Conservation (phyloP, 2,113 vertebrate genomes). For the Platichthys flesus region DNA sequence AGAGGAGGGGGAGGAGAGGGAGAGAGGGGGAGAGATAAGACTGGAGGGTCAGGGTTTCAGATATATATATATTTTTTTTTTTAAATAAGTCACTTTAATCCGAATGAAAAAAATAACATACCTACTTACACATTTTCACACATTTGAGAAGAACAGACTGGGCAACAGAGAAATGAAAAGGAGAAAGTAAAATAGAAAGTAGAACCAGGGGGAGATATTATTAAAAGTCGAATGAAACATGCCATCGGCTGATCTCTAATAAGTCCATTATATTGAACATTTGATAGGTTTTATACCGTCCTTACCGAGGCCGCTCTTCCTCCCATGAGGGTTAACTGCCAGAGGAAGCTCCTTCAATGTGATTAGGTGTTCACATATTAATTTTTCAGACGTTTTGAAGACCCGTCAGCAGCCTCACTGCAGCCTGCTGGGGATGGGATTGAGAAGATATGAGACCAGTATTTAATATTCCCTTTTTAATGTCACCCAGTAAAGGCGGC, state of each 20-base stretch:
- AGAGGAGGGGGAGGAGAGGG: not conserved
- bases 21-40: not conserved
- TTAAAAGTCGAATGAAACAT: constrained; percentile 48
- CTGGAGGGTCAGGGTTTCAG: not conserved
- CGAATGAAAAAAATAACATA: not conserved
- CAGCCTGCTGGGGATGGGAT: constrained; percentile 9
- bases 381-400: constrained; percentile 55
- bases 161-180: constrained; percentile 8
- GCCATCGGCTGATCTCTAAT: constrained; percentile 37
- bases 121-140: constrained; percentile 1
- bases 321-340: constrained; percentile 38
- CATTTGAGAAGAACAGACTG: not conserved
- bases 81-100: not conserved
- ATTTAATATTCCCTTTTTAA: constrained; percentile 41
- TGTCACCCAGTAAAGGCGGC: constrained; percentile 25
- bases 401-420: constrained; percentile 22
- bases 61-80: too few species aligned
- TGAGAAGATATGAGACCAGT: constrained; percentile 37
- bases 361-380: constrained; percentile 50
- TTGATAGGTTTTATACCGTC: constrained; percentile 35
- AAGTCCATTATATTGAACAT: constrained; percentile 42
- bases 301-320: not conserved
- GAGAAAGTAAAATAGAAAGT: constrained; percentile 23
- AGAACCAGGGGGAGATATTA: constrained; percentile 27
- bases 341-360: constrained; percentile 37